These are phyloP conservation scores for Polietes domitor DNA, from an alignment of 2,888 invertebrate species.

Conservation along the genomic window DNA sequence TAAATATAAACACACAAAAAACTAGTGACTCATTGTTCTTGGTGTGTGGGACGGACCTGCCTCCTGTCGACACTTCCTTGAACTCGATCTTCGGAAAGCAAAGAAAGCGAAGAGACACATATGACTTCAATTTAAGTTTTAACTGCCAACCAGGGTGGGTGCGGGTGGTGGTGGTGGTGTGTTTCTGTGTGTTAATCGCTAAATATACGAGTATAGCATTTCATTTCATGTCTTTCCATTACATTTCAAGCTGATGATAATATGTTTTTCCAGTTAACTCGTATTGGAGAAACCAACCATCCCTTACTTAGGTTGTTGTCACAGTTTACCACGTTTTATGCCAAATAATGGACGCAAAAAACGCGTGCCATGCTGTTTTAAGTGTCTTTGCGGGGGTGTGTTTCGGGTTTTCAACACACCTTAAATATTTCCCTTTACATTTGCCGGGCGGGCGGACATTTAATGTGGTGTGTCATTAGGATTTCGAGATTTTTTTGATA, in stretches of 20 bases:
- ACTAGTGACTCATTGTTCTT: neutral
- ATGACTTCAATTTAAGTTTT: neutral
- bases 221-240: constrained; percentile 7
- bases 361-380: neutral
- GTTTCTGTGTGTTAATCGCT: neutral
- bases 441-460: neutral
- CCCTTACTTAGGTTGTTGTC: neutral
- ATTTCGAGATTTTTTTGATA: constrained; percentile 40
- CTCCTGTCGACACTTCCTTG: constrained; percentile 1
- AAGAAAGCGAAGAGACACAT: neutral
- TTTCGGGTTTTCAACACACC: constrained; percentile 19
- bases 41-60: neutral
- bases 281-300: neutral
- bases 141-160: neutral
- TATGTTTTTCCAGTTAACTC: neutral
- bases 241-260: neutral
- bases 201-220: too few relatives aligned
- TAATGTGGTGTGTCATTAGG: constrained; percentile 37
- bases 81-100: neutral
- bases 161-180: neutral
- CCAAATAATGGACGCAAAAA: neutral
- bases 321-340: neutral
- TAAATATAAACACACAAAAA: too few relatives aligned
- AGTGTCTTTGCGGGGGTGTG: neutral
- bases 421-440: neutral